Conservation (phyloP, 2,888 invertebrate species). For the Mimas tiliae region DNA sequence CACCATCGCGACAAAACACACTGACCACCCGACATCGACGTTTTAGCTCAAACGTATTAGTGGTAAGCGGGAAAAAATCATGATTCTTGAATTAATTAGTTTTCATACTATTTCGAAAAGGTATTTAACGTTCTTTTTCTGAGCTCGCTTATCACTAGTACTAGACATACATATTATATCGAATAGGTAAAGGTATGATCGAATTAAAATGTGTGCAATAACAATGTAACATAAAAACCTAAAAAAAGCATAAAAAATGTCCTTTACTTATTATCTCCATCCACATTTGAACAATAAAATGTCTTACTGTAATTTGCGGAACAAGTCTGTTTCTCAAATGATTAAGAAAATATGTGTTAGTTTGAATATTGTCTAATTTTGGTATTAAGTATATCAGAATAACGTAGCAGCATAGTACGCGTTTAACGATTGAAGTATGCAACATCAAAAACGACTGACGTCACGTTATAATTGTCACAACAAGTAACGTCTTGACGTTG, state of each 20-base stretch:
- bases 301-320: slow-evolving; percentile 57
- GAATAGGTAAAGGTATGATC: slow-evolving; percentile 67
- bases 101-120: not conserved
- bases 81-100: not conserved
- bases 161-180: slow-evolving; percentile 52
- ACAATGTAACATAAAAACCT: slow-evolving; percentile 60
- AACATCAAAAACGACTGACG: not conserved
- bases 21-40: slow-evolving; percentile 33
- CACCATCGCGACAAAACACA: slow-evolving; percentile 55
- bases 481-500: not conserved
- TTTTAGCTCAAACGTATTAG: slow-evolving; percentile 33
- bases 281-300: slow-evolving; percentile 80
- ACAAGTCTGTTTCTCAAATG: slow-evolving; percentile 44
- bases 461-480: not conserved
- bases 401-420: slow-evolving; percentile 65
- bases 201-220: slow-evolving; percentile 62
- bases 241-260: slow-evolving; percentile 55
- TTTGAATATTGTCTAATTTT: slow-evolving; percentile 45
- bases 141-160: slow-evolving; percentile 58
- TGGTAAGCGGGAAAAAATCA: slow-evolving; percentile 29
- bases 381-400: slow-evolving; percentile 59
- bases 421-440: slow-evolving; percentile 48
- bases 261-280: slow-evolving; percentile 79
- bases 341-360: slow-evolving; percentile 33
- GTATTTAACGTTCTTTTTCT: not conserved